phyloP scores from a whole-genome alignment of 2,888 invertebrate genomes.

The Tachina fera region DNA sequence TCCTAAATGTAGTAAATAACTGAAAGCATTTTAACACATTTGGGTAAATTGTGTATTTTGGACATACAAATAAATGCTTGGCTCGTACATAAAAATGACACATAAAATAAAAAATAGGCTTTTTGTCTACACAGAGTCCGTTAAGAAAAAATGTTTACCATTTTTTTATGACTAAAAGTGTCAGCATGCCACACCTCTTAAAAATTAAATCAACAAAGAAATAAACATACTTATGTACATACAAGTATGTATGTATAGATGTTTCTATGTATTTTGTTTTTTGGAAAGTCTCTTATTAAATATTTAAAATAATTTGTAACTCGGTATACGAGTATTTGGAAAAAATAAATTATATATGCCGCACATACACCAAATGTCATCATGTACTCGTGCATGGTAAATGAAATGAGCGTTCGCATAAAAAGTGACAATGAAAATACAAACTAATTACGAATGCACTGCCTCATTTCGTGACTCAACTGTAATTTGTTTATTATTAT shows the following conservation, averaged over 20 bases:
- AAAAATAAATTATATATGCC: constrained; percentile 37
- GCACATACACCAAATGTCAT: constrained; percentile 62
- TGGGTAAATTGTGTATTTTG: background rate
- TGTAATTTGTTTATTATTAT: constrained; percentile 29
- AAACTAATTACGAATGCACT: constrained; percentile 66
- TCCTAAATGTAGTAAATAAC: background rate
- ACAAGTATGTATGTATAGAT: background rate
- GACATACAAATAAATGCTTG: background rate
- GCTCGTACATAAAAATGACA: constrained; percentile 22
- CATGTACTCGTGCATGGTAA: constrained; percentile 37
- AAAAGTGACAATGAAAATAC: constrained; percentile 19
- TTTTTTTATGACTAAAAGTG: constrained; percentile 22
- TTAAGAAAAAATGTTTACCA: constrained; percentile 34
- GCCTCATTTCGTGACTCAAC: constrained; percentile 68
- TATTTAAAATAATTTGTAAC: constrained; percentile 6
- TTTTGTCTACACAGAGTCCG: background rate
- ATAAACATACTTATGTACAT: background rate
- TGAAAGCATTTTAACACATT: too few relatives aligned
- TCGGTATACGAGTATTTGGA: constrained; percentile 6
- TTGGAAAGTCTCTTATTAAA: background rate
- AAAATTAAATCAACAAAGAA: constrained; percentile 24
- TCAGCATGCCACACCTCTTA: constrained; percentile 54
- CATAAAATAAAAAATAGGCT: constrained; percentile 17
- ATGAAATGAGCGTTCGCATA: constrained; percentile 19
- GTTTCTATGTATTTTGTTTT: constrained; percentile 1